These are phyloP conservation scores for Miltochrista miniata DNA, from an alignment of 2,888 invertebrate genomes.

Conservation along the genomic window DNA sequence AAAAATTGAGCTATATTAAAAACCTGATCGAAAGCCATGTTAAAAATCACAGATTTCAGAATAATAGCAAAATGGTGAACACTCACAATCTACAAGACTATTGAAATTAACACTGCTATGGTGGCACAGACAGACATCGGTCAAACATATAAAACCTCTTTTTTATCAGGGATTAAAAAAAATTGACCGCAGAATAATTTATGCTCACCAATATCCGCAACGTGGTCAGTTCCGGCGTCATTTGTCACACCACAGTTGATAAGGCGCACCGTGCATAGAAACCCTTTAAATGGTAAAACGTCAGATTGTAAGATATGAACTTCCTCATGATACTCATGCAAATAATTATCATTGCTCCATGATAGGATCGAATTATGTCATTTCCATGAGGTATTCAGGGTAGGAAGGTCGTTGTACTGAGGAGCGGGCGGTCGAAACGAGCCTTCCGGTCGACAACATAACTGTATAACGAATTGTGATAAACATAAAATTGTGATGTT, in stretches of 20 bases:
- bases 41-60: too few relatives aligned
- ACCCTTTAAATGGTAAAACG: slow-evolving; percentile 34
- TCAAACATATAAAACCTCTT: too few relatives aligned
- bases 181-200: too few relatives aligned
- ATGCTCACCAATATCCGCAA: neutral
- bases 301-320: slow-evolving; percentile 48
- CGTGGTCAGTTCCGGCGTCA: slow-evolving; percentile 20
- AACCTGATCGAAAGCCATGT: too few relatives aligned
- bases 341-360: slow-evolving; percentile 35
- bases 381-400: slow-evolving; percentile 33
- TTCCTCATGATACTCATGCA: slow-evolving; percentile 48
- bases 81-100: too few relatives aligned
- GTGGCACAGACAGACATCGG: too few relatives aligned
- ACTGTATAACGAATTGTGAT: slow-evolving; percentile 7
- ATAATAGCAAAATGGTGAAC: too few relatives aligned
- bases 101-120: too few relatives aligned
- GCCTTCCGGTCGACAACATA: slow-evolving; percentile 19
- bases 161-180: too few relatives aligned
- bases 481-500: neutral
- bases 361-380: slow-evolving; percentile 16
- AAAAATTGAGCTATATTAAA: too few relatives aligned
- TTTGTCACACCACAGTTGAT: slow-evolving; percentile 8
- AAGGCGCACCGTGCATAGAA: slow-evolving; percentile 5
- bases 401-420: slow-evolving; percentile 28
- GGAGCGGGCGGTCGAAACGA: slow-evolving; percentile 9